Evolutionary conservation across 2,113 vertebrate species (phyloP), one percentile per base, ranked within the genome.

Genomic region (Brachyhypopomus occidentalis): DNA sequence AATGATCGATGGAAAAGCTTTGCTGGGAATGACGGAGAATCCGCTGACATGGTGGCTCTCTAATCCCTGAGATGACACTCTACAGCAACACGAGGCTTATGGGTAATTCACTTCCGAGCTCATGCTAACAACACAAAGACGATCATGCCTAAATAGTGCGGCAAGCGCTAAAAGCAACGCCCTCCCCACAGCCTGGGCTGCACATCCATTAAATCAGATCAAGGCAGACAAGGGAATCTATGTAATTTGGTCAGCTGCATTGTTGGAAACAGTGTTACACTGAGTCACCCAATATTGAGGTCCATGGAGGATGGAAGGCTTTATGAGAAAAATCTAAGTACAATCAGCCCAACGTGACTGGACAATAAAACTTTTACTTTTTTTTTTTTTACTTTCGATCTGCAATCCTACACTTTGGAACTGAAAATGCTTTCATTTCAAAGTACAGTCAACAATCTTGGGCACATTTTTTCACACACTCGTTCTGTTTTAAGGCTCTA

Each of bases 1-100:
- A 16, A 72, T 81, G 84, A 86, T 85, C 76, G 56, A 86, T 83
- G 70, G n/a, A 56, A 30, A 45, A 48, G 38, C 34, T 71, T 84
- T 63, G 66, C 75, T 70, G 56, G 72, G 80, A 86, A 75, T 77
- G 66, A 70, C 80, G 76, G n/a, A 48, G 38, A 86, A 80, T 66
- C 66, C 48, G 23, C 52, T 84, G 58, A 64, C 34, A 59, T 63
- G 62, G 58, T 69, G 63, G 16, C 36, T 60, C 38, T 62, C 45
- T 81, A 62, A 71, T 73, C 62, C 69, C 36, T 63, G 17, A 14
- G 25, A 70, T 80, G 70, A 77, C 76, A 81, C 71, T 64, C 70
- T 70, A 52, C 25, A 45, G 41, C 41, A 8, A 56, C 30, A 72
- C 69, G 64, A 17, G 48, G 56, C 9, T 66, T 63, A 38, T 27